phyloP scores from a whole-genome alignment of 2,797 vertebrate genomes.

The Miichthys miiuy region DNA sequence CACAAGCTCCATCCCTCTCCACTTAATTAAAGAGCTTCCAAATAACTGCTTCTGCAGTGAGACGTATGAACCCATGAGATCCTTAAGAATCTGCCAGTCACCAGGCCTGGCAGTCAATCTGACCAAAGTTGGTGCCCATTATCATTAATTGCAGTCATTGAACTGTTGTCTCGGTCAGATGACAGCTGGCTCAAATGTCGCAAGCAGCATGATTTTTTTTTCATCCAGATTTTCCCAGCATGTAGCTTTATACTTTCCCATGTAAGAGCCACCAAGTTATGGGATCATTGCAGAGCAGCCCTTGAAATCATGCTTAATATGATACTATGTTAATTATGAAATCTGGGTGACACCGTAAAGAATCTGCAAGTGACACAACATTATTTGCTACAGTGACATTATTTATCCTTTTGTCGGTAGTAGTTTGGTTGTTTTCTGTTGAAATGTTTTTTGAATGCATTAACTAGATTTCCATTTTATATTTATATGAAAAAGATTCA shows the following conservation, averaged over 20 bases:
- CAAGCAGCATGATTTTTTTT: background rate
- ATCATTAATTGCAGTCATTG: slow-evolving; percentile 37
- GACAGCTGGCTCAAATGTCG: background rate
- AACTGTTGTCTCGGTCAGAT: slow-evolving; percentile 14
- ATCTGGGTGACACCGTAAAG: too few species aligned
- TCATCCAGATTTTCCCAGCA: background rate
- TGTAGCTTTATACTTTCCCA: background rate
- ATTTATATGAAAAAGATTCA: background rate
- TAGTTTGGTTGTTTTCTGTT: background rate
- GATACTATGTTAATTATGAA: background rate
- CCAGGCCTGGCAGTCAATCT: background rate
- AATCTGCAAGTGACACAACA: background rate
- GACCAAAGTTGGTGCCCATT: slow-evolving; percentile 25
- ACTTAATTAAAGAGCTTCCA: slow-evolving; percentile 40
- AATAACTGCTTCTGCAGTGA: slow-evolving; percentile 26
- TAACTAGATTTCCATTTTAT: background rate
- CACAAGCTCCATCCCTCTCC: background rate
- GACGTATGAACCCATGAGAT: slow-evolving; percentile 11
- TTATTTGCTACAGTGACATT: background rate
- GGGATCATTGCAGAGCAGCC: background rate
- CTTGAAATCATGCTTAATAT: slow-evolving; percentile 1
- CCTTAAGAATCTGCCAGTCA: slow-evolving; percentile 31
- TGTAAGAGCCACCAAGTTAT: background rate
- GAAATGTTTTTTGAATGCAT: slow-evolving; percentile 3
- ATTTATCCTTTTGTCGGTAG: background rate